Percentiles rank a stretch among this genome's conserved stretches.
These are phyloP conservation scores for Hippasteria phrygiana DNA, from an alignment of 53 echinoderm and acorn worm genomes.

Conservation along the genomic window DNA sequence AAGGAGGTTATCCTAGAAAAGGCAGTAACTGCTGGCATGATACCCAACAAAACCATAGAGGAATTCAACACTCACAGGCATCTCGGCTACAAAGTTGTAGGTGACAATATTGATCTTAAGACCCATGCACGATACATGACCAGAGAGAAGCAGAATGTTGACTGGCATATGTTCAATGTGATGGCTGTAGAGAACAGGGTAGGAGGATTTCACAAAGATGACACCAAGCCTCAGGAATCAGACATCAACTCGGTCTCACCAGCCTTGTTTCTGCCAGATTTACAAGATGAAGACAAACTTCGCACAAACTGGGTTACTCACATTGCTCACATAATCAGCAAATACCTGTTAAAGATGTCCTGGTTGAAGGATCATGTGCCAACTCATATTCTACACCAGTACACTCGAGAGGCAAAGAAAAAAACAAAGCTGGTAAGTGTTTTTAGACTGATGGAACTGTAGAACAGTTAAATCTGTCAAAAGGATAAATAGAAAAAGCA, in stretches of 20 bases:
- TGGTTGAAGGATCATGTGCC: constrained; percentile 19
- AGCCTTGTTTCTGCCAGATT: constrained; percentile 36
- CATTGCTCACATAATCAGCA: constrained; percentile 2
- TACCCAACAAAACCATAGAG: background rate
- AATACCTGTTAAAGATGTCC: constrained; percentile 15
- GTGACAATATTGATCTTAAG: constrained; percentile 56
- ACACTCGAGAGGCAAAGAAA: constrained; percentile 38
- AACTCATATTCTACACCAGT: constrained; percentile 21
- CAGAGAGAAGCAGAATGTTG: constrained; percentile 34
- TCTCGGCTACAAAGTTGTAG: constrained; percentile 20
- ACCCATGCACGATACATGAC: constrained; percentile 58
- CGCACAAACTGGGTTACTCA: constrained; percentile 12
- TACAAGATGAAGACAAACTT: background rate
- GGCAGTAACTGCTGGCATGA: background rate
- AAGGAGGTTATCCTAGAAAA: background rate
- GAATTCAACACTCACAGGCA: background rate
- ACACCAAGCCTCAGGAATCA: constrained; percentile 17
- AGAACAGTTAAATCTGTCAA: too few species aligned
- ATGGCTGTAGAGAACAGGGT: constrained; percentile 61
- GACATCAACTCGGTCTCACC: background rate
- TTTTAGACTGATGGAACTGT: too few species aligned
- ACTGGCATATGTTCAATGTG: constrained; percentile 62
- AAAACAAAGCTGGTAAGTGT: constrained; percentile 35
- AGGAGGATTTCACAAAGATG: background rate
- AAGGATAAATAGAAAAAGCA: too few species aligned